These are phyloP conservation scores for Oithona nana DNA, from an alignment of 2,888 invertebrate species.

Conservation along the genomic window DNA sequence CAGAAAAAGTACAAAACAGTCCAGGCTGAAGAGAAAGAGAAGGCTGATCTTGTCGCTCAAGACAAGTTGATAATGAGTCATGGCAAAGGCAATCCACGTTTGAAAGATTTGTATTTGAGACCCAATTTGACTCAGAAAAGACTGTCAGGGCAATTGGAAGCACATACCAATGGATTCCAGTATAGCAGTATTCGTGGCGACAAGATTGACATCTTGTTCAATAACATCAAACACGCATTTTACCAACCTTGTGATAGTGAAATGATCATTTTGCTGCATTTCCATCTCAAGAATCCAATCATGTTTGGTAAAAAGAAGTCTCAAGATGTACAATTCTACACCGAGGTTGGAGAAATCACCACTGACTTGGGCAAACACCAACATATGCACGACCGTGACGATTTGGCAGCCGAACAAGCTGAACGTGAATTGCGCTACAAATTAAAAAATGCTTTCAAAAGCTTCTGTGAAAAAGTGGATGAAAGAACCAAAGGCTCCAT, in stretches of 20 bases:
- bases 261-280: slow-evolving; percentile 97
- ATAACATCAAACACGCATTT: slow-evolving; percentile 97
- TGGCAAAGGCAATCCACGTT: slow-evolving; percentile 90
- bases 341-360: slow-evolving; percentile 98
- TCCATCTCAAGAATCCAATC: slow-evolving; percentile 93
- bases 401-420: slow-evolving; percentile 93
- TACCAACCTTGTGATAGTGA: slow-evolving; percentile 98
- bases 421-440: slow-evolving; percentile 90
- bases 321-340: slow-evolving; percentile 96
- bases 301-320: slow-evolving; percentile 99
- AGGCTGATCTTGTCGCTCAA: slow-evolving; percentile 54
- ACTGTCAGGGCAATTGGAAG: slow-evolving; percentile 76
- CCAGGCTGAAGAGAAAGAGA: slow-evolving; percentile 94
- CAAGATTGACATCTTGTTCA: slow-evolving; percentile 96
- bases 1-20: slow-evolving; percentile 96
- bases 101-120: slow-evolving; percentile 90
- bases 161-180: slow-evolving; percentile 83
- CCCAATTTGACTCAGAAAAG: slow-evolving; percentile 96
- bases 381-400: slow-evolving; percentile 98
- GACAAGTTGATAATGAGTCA: slow-evolving; percentile 60
- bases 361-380: slow-evolving; percentile 98
- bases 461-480: slow-evolving; percentile 93
- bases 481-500: slow-evolving; percentile 86
- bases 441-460: slow-evolving; percentile 90
- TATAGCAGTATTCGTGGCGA: slow-evolving; percentile 98